Conservation (phyloP, 2,888 invertebrate genomes). For the Norana najaformis region DNA sequence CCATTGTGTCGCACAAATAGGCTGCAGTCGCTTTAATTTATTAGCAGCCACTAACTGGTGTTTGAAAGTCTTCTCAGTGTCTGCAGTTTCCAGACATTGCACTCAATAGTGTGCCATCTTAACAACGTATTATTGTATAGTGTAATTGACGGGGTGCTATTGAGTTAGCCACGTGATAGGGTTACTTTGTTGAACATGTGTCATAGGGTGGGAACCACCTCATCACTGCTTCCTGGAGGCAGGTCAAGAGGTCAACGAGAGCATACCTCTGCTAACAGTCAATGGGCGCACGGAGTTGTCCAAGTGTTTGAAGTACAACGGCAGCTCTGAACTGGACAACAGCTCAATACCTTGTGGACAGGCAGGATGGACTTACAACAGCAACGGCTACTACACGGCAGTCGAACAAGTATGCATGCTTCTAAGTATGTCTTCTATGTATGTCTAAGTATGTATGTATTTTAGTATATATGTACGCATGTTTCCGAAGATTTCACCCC, state of each 20-base stretch:
- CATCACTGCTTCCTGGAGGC: constrained; percentile 13
- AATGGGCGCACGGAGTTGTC: background rate
- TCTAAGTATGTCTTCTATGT: background rate
- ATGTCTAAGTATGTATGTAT: background rate
- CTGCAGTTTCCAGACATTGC: no score
- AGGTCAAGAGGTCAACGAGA: background rate
- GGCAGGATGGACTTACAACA: constrained; percentile 32
- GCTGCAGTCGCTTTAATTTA: no score
- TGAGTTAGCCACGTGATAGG: background rate
- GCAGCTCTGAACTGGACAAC: background rate
- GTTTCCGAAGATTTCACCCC: background rate
- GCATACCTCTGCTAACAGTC: background rate
- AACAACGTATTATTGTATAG: background rate
- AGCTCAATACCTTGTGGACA: background rate
- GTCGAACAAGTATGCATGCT: constrained; percentile 27
- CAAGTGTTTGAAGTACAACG: constrained; percentile 18
- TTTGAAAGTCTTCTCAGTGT: no score
- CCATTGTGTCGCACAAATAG: no score
- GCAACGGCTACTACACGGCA: constrained; percentile 34
- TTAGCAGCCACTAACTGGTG: no score
- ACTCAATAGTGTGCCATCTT: no score
- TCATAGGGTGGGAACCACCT: constrained; percentile 21
- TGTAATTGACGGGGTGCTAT: background rate
- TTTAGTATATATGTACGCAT: background rate
- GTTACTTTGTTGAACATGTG: background rate